A percentile compares a stretch with the other conserved stretches of the same genome.
phyloP scores from a whole-genome alignment of 2,888 invertebrate species.

The Drosophila diplacantha region DNA sequence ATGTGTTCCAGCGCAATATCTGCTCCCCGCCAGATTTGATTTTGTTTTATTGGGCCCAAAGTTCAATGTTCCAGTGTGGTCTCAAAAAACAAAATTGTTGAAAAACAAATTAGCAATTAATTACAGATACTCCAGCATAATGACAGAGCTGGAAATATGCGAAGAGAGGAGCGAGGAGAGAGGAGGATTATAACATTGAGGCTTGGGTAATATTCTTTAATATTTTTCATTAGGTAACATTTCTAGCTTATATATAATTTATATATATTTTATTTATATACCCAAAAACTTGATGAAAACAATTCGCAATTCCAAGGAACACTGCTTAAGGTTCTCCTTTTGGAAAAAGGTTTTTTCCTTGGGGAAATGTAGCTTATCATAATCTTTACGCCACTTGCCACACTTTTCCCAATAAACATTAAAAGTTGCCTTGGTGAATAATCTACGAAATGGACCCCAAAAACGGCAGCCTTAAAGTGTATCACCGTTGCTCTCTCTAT shows the following conservation, averaged over 20 bases:
- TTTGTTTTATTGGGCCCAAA: slow-evolving; percentile 58
- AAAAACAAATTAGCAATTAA: slow-evolving; percentile 58
- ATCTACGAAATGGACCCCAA: slow-evolving; percentile 6
- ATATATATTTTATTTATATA: neutral
- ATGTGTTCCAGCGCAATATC: slow-evolving; percentile 38
- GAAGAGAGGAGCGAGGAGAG: neutral
- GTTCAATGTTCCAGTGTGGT: slow-evolving; percentile 49
- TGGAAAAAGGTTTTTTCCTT: neutral
- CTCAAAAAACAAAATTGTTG: slow-evolving; percentile 38
- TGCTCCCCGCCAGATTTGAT: slow-evolving; percentile 5
- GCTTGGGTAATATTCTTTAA: too few relatives aligned
- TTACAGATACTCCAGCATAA: slow-evolving; percentile 20
- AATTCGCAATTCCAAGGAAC: neutral
- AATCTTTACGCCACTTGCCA: slow-evolving; percentile 4
- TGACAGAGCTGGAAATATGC: neutral
- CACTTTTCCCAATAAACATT: slow-evolving; percentile 15
- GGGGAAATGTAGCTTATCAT: slow-evolving; percentile 6
- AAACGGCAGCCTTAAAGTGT: slow-evolving; percentile 10
- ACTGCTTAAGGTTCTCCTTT: too few relatives aligned
- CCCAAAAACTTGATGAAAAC: neutral
- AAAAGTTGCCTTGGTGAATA: slow-evolving; percentile 8
- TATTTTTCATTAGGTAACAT: neutral
- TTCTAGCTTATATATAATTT: neutral
- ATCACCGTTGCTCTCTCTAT: slow-evolving; percentile 3
- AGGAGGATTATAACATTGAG: too few relatives aligned